These are phyloP conservation scores for Leptopilina boulardi DNA, from an alignment of 1,140 invertebrate species.

Conservation along the genomic window DNA sequence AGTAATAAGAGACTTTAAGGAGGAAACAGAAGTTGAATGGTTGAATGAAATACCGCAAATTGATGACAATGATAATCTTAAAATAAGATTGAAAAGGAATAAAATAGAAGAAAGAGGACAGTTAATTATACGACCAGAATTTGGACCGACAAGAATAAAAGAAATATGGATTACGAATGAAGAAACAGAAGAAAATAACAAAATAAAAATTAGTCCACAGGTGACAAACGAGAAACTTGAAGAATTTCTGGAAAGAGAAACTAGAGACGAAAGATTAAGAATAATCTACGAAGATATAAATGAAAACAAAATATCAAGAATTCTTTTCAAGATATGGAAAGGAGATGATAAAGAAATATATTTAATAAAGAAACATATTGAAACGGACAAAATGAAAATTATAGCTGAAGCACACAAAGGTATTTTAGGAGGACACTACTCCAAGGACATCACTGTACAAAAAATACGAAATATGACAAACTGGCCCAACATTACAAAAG, in stretches of 20 bases:
- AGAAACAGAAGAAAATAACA: not conserved
- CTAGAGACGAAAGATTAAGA: not conserved
- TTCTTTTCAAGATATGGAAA: not conserved
- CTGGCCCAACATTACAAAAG: no score
- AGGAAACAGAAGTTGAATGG: not conserved
- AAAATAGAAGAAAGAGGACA: not conserved
- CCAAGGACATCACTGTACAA: not conserved
- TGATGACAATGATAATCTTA: not conserved
- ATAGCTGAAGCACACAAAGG: not conserved
- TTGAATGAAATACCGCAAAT: not conserved
- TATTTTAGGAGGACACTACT: not conserved
- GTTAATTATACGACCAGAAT: not conserved
- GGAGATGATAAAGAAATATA: not conserved
- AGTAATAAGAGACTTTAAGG: not conserved
- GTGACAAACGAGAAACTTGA: not conserved
- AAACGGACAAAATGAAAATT: not conserved
- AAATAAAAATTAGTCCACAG: not conserved
- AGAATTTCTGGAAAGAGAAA: not conserved
- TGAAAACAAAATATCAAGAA: not conserved
- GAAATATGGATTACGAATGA: not conserved
- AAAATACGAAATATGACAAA: not conserved
- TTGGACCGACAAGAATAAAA: not conserved
- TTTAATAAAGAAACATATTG: not conserved
- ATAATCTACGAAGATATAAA: not conserved
- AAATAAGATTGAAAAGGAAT: not conserved